Base-by-base conservation (phyloP, 2,888 invertebrate genomes). In the Mythimna lalbum region DNA sequence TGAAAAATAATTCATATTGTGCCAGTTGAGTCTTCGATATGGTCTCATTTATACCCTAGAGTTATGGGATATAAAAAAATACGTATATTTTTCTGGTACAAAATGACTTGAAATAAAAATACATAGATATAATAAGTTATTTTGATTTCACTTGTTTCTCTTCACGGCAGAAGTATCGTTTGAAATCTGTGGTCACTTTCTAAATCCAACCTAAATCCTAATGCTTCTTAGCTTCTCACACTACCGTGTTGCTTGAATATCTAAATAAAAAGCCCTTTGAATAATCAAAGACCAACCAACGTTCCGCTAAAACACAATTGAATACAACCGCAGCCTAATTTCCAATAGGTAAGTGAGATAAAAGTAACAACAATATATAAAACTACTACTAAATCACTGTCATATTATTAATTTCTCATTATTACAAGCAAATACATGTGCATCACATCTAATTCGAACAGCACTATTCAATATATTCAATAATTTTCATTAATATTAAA, bases 181-280 rank as follows among this genome's bases (percentile, higher is more conserved):
- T 47, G 64, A 33, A 47, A 65, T 63, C 81, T 57, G 67, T 76
- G 78, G 53, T 77, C 73, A 75, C 63, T 75, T 69, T 66, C 64
- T 77, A 27, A 59, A 73, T 65, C 78, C 79, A 83, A 83, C 83
- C 77, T 76, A 43, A 47, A 78, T 75, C 87, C 89, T 81, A 83
- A 86, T 76, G 92, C 92, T 92, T 93, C 76, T 93, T 94, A 91
- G 93, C 93, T 94, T 93, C 80, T 92, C 90, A 91, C 88, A 84
- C 80, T 61, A 61, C 49, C 49, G 77, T 83, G 86, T 84, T 87
- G 88, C 86, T 81, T 73, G 69, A 86, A 88, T 82, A 86, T 86
- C 65, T 33, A 27, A 59, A 12, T 39, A 43, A 52, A 12, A 33
- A 19, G 3, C 10, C 21, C 23, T 27, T 47, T 39, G 21, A 39